Evolutionary conservation across 2,113 vertebrate genomes (phyloP), one percentile per base, ranked within the genome.

Genomic region (Cichladusa arquata): DNA sequence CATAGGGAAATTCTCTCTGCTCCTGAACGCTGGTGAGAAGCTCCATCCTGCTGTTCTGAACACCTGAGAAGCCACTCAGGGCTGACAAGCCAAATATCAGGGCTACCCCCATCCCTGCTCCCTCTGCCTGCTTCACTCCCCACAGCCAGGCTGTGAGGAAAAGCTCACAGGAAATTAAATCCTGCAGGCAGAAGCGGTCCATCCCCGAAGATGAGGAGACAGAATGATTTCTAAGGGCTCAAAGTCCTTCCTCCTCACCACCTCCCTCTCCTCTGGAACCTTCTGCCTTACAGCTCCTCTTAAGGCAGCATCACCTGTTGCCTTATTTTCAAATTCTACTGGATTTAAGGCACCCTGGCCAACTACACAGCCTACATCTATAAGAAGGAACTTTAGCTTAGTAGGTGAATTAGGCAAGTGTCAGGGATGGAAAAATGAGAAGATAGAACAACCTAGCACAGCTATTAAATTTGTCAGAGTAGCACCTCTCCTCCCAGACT

Each of bases 141-240:
- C 44, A n/a, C 12, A 9, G 5, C 51, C 53, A 33, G 25, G n/a
- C 60, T 36, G 47, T 23, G 34, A 90, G 1, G 16, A 28, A 57
- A 67, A 74, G 42, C 58, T 67, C 74, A 70, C 34, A 54, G 53
- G 60, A 86, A 92, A 91, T 71, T 44, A 91, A 93, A 88, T 7
- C 24, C 48, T 74, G 33, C 18, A 33, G 56, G 51, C 57, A 88
- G 38, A 78, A 83, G 48, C 10, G 1, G 5, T 86, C 57, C n/a
- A 34, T 24, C 40, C 50, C 45, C 26, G 22, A 22, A 74, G 51
- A 57, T 5, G 13, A 69, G 26, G 56, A 64, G 23, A 69, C 11
- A 81, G 11, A 7, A 78, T 24, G 19, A 44, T 22, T 91, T 89
- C 48, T 67, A 18, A 36, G 36, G 33, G 29, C 14, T 78, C 48